Evolutionary conservation across 2,888 invertebrate genomes (phyloP).

Genomic region (Carterocephalus palaemon): DNA sequence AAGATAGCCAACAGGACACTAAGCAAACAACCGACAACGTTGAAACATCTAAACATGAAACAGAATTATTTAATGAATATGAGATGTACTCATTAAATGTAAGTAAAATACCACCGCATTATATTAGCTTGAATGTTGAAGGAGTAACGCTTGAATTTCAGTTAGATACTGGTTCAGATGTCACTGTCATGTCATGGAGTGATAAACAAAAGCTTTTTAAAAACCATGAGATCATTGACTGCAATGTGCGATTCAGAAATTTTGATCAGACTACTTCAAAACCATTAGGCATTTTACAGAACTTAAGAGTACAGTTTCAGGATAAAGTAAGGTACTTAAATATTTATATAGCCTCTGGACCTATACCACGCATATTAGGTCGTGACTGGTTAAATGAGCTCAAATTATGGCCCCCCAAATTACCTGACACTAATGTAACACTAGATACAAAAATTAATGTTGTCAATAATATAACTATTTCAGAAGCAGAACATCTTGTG

Average conservation of each 20-base stretch:
- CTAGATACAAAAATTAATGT: constrained; percentile 1
- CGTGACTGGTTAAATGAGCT: constrained; percentile 8
- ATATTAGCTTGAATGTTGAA: neutral
- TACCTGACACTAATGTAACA: neutral
- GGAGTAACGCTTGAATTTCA: constrained; percentile 9
- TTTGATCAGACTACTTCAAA: constrained; percentile 18
- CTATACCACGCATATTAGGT: constrained; percentile 7
- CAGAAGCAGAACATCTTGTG: constrained; percentile 7
- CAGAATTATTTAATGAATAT: neutral
- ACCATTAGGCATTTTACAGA: constrained; percentile 10
- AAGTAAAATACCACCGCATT: constrained; percentile 18
- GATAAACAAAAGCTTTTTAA: constrained; percentile 8
- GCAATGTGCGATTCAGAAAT: constrained; percentile 13
- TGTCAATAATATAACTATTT: neutral
- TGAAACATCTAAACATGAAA: neutral
- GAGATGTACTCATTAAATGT: constrained; percentile 1
- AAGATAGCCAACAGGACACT: neutral
- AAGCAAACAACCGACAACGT: neutral
- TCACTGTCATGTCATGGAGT: constrained; percentile 6
- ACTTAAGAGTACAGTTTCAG: neutral
- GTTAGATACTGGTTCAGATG: constrained; percentile 23
- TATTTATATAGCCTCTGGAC: neutral
- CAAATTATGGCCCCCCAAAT: constrained; percentile 13
- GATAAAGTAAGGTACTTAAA: neutral
- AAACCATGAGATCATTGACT: neutral